Conservation (phyloP, 2,888 invertebrate genomes). For the Drosophila borborema region DNA sequence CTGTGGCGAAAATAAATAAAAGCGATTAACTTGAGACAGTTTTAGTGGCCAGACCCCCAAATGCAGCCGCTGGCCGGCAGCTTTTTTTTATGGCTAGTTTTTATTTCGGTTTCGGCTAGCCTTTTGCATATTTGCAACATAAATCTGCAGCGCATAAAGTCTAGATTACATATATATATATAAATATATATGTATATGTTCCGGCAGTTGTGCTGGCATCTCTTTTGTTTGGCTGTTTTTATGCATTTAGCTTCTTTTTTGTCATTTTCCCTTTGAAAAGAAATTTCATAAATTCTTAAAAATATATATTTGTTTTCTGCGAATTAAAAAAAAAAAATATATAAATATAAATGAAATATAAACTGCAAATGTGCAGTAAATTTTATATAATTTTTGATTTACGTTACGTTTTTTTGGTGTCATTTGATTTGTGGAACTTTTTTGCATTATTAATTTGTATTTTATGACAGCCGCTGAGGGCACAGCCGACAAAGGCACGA, state of each 20-base stretch:
- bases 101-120: neutral
- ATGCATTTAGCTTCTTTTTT: neutral
- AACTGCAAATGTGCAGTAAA: neutral
- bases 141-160: conserved; percentile 60
- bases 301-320: neutral
- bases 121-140: conserved; percentile 55
- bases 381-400: conserved; percentile 11
- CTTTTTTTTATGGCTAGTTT: conserved; percentile 32
- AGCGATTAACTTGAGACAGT: conserved; percentile 81
- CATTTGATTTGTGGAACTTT: conserved; percentile 54
- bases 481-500: conserved; percentile 8
- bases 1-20: conserved; percentile 79
- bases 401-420: conserved; percentile 35
- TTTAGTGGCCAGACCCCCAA: conserved; percentile 64
- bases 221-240: conserved; percentile 1
- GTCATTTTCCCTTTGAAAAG: neutral
- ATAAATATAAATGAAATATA: neutral
- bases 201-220: neutral
- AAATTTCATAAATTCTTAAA: conserved; percentile 1
- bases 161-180: neutral
- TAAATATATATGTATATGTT: conserved; percentile 6
- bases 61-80: conserved; percentile 28
- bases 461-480: conserved; percentile 37
- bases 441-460: conserved; percentile 64
- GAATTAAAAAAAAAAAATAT: neutral